Conservation (phyloP, 2,888 invertebrate genomes). For the Plemyria rubiginata region DNA sequence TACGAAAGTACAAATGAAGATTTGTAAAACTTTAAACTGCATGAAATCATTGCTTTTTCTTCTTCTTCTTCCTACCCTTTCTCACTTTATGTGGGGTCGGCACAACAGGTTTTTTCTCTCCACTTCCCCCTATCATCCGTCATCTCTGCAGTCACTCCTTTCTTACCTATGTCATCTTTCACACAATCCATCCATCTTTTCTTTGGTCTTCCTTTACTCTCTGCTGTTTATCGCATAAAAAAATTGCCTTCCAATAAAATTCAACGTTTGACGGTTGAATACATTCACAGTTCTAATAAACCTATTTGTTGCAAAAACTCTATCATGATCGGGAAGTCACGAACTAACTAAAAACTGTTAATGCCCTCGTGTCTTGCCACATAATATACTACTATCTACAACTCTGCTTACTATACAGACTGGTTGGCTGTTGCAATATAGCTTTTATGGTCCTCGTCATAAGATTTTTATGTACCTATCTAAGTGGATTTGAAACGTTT, state of each 20-base stretch:
- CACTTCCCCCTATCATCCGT: no score
- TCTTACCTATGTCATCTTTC: no score
- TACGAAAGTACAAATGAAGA: not conserved
- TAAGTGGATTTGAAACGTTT: slow-evolving; percentile 22
- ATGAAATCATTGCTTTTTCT: no score
- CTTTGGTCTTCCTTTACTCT: no score
- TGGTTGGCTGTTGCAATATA: slow-evolving; percentile 10
- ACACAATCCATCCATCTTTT: no score
- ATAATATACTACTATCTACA: slow-evolving; percentile 6
- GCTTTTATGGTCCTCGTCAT: slow-evolving; percentile 15
- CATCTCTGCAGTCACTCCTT: no score
- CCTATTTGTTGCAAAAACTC: slow-evolving; percentile 27
- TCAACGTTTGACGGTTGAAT: not conserved
- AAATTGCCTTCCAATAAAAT: not conserved
- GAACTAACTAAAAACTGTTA: slow-evolving; percentile 37
- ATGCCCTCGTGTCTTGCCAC: slow-evolving; percentile 20
- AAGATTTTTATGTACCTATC: slow-evolving; percentile 16
- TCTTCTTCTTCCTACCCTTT: no score
- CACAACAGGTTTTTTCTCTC: no score
- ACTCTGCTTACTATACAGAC: slow-evolving; percentile 5
- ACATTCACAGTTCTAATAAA: slow-evolving; percentile 27
- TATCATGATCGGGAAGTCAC: slow-evolving; percentile 51
- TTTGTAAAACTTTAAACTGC: no score
- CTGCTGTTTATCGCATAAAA: not conserved
- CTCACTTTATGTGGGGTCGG: no score